Evolutionary conservation across 1,140 invertebrate species (phyloP).

Genomic region (Sitophilus oryzae): DNA sequence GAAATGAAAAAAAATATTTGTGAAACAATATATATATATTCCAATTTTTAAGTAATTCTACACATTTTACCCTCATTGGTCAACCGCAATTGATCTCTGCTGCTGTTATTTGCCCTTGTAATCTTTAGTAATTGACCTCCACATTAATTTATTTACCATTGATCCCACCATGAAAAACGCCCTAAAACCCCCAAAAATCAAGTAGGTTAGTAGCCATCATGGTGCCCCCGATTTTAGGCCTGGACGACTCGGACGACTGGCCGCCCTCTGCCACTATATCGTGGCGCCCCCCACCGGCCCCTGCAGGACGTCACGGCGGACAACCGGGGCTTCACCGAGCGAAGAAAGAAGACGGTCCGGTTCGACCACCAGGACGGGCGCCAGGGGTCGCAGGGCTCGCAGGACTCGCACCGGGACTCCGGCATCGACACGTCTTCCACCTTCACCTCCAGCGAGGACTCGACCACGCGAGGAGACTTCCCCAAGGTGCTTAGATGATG

Average conservation of each 20-base stretch:
- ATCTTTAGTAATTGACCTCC: too few relatives aligned
- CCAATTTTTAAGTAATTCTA: too few relatives aligned
- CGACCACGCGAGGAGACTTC: conserved; percentile 77
- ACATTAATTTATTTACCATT: too few relatives aligned
- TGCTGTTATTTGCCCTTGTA: too few relatives aligned
- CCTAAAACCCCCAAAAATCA: too few relatives aligned
- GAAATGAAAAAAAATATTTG: too few relatives aligned
- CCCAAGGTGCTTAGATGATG: conserved; percentile 68
- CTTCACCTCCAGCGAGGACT: conserved; percentile 92
- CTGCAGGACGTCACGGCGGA: conserved; percentile 57
- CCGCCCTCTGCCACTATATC: conserved; percentile 40
- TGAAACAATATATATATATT: too few relatives aligned
- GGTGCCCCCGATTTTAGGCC: conserved; percentile 23
- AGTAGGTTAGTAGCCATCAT: conserved; percentile 15
- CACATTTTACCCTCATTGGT: too few relatives aligned
- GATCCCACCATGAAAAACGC: too few relatives aligned
- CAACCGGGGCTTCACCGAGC: conserved; percentile 67
- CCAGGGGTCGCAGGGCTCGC: conserved; percentile 64
- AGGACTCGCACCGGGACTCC: conserved; percentile 88
- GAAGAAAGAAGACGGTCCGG: conserved; percentile 85
- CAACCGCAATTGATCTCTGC: too few relatives aligned
- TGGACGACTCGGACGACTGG: conserved; percentile 32
- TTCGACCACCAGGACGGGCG: conserved; percentile 73
- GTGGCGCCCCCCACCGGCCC: conserved; percentile 46
- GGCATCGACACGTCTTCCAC: conserved; percentile 93